phyloP scores from a whole-genome alignment of 2,888 invertebrate genomes.

The Gisinianus flammeolus region DNA sequence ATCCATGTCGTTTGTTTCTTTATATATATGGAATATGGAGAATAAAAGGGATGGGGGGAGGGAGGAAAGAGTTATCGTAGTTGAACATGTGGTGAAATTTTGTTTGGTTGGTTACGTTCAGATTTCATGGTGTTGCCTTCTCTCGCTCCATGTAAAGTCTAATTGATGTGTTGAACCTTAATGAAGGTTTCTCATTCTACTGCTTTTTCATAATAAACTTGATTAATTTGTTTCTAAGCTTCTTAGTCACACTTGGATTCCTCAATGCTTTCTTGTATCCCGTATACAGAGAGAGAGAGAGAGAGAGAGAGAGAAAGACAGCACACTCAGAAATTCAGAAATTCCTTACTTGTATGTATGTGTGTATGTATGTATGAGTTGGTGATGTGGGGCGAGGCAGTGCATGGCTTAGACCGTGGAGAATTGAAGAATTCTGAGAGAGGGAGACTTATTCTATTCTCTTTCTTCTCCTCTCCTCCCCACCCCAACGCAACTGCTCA shows the following conservation, averaged over 20 bases:
- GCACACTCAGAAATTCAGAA: no score
- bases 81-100: slow-evolving; percentile 8
- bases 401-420: no score
- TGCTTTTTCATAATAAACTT: slow-evolving; percentile 30
- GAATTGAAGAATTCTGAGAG: no score
- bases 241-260: slow-evolving; percentile 36
- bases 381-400: background rate
- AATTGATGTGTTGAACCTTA: slow-evolving; percentile 20
- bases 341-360: no score
- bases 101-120: background rate
- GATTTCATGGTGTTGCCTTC: slow-evolving; percentile 2
- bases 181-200: slow-evolving; percentile 13
- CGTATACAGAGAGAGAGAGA: no score
- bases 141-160: slow-evolving; percentile 7
- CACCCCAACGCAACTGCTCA: no score
- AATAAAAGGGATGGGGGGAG: background rate
- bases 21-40: background rate
- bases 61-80: background rate
- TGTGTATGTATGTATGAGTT: background rate
- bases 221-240: slow-evolving; percentile 43
- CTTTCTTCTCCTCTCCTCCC: no score
- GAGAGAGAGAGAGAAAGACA: no score
- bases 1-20: no score
- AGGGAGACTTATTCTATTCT: no score
- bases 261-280: background rate